phyloP scores from a whole-genome alignment of 2,888 invertebrate genomes.

The Gordius sp. region DNA sequence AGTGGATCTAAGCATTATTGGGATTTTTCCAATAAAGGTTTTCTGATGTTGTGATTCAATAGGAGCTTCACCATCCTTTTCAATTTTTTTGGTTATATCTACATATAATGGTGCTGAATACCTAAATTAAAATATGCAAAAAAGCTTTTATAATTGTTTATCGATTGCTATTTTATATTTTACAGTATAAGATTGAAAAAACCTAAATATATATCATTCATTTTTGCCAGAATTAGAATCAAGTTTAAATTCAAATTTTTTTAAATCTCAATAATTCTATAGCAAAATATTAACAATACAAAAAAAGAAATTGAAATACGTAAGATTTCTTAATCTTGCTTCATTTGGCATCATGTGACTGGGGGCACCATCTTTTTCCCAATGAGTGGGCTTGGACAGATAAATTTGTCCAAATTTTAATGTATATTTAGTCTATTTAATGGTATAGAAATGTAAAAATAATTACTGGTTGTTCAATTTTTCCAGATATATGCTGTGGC shows the following conservation, averaged over 20 bases:
- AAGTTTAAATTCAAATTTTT: no score
- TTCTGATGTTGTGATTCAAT: constrained; percentile 46
- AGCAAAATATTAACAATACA: background rate
- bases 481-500: constrained; percentile 75
- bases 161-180: no score
- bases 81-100: constrained; percentile 83
- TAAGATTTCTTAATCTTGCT: constrained; percentile 75
- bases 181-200: no score
- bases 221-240: no score
- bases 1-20: constrained; percentile 88
- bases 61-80: constrained; percentile 53
- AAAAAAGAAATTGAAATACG: constrained; percentile 30
- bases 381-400: constrained; percentile 92
- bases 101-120: constrained; percentile 96
- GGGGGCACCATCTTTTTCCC: constrained; percentile 98
- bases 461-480: constrained; percentile 53
- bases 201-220: no score
- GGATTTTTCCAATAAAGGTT: constrained; percentile 60
- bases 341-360: constrained; percentile 99
- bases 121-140: constrained; percentile 25
- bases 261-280: background rate
- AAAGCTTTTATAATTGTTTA: background rate
- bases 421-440: constrained; percentile 47
- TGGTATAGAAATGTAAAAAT: constrained; percentile 23
- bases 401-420: constrained; percentile 97